Conservation (phyloP, 1,140 invertebrate genomes). For the Acromyrmex heyeri region DNA sequence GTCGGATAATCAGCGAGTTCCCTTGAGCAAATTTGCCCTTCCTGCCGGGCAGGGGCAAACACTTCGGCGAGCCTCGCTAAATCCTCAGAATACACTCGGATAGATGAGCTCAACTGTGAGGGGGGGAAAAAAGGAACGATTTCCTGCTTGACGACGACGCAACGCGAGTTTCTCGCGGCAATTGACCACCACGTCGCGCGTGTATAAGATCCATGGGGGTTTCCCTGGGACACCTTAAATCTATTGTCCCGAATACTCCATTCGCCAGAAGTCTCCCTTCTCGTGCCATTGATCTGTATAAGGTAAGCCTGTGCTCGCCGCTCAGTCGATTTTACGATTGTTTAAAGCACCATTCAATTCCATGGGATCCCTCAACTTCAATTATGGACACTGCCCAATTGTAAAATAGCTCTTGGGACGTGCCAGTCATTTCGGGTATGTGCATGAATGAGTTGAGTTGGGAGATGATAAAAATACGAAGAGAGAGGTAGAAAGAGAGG, state of each 20-base stretch:
- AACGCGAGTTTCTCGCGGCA: slow-evolving; percentile 28
- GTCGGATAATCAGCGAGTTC: slow-evolving; percentile 72
- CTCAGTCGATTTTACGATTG: slow-evolving; percentile 63
- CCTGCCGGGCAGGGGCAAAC: slow-evolving; percentile 65
- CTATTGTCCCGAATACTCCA: slow-evolving; percentile 64
- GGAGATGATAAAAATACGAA: slow-evolving; percentile 13
- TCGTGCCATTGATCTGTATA: slow-evolving; percentile 34
- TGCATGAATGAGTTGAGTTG: slow-evolving; percentile 30
- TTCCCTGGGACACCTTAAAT: slow-evolving; percentile 64
- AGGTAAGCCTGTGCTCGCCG: no score
- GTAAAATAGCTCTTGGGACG: slow-evolving; percentile 76
- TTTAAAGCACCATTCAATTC: slow-evolving; percentile 68
- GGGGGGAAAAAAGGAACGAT: slow-evolving; percentile 55
- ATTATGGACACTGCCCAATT: slow-evolving; percentile 80
- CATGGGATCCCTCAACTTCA: slow-evolving; percentile 66
- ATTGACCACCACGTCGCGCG: slow-evolving; percentile 72
- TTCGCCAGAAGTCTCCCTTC: background rate
- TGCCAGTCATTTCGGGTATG: slow-evolving; percentile 68
- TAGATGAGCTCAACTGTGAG: slow-evolving; percentile 60
- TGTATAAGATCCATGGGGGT: slow-evolving; percentile 62
- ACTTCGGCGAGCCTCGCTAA: slow-evolving; percentile 72
- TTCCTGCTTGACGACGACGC: slow-evolving; percentile 28
- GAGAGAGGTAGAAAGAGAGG: background rate
- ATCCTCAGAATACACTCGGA: slow-evolving; percentile 74
- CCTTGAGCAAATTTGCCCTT: slow-evolving; percentile 72